Evolutionary conservation across 1,140 invertebrate species (phyloP).

Genomic region (Chionoecetes opilio): DNA sequence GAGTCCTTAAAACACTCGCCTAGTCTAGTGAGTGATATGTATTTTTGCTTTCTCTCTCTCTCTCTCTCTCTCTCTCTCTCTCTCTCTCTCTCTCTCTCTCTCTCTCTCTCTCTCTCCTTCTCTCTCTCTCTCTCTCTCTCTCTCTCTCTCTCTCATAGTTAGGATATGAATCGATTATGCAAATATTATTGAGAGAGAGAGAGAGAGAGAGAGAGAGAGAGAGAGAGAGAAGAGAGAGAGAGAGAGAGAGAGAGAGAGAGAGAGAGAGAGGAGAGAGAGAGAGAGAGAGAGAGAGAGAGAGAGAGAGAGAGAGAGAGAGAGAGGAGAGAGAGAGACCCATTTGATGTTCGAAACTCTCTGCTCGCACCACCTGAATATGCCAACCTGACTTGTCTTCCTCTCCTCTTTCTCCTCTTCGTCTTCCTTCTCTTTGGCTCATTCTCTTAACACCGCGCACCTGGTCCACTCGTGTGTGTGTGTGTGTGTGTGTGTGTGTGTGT

Average conservation of each 20-base stretch:
- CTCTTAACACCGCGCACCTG: slow-evolving; percentile 31
- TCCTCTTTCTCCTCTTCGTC: not conserved
- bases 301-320: slow-evolving; percentile 25
- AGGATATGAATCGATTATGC: not conserved
- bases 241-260: slow-evolving; percentile 39
- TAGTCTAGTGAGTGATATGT: too few species aligned
- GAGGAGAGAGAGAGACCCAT: slow-evolving; percentile 37
- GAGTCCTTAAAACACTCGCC: too few species aligned
- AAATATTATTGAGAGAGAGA: not conserved
- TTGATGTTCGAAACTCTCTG: slow-evolving; percentile 18
- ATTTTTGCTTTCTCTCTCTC: not conserved
- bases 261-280: slow-evolving; percentile 33
- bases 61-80: slow-evolving; percentile 52
- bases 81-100: slow-evolving; percentile 41
- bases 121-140: too few species aligned
- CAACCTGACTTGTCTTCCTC: not conserved
- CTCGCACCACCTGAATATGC: not conserved
- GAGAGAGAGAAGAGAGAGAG: slow-evolving; percentile 52
- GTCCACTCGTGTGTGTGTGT: slow-evolving; percentile 23
- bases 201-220: slow-evolving; percentile 50
- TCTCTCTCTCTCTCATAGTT: not conserved
- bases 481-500: slow-evolving; percentile 55
- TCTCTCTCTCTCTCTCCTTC: too few species aligned
- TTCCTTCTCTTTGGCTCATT: not conserved
- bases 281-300: slow-evolving; percentile 40